Conservation (phyloP, 2,888 invertebrate species). For the Morpho helenor region DNA sequence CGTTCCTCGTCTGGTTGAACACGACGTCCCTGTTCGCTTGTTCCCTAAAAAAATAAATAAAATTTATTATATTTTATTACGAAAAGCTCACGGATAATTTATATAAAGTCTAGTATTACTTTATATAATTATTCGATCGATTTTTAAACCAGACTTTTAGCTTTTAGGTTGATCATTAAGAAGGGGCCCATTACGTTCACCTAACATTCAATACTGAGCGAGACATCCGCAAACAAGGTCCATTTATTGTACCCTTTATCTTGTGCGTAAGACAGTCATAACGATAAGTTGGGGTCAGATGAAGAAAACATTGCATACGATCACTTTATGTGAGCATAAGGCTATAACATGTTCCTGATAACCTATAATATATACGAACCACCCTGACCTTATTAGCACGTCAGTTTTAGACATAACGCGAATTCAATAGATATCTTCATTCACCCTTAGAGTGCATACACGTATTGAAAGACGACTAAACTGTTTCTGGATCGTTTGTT, state of each 20-base stretch:
- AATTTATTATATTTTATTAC: not conserved
- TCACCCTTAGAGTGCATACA: slow-evolving; percentile 6
- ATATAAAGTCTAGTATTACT: too few species aligned
- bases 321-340: slow-evolving; percentile 49
- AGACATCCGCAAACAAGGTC: slow-evolving; percentile 63
- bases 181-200: slow-evolving; percentile 35
- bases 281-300: slow-evolving; percentile 66
- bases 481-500: slow-evolving; percentile 40
- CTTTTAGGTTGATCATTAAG: not conserved
- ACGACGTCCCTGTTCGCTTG: slow-evolving; percentile 62
- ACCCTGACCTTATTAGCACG: slow-evolving; percentile 50
- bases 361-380: slow-evolving; percentile 47
- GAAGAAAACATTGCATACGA: slow-evolving; percentile 62
- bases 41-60: slow-evolving; percentile 46
- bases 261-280: slow-evolving; percentile 59
- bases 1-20: slow-evolving; percentile 70
- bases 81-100: too few species aligned
- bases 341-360: slow-evolving; percentile 62
- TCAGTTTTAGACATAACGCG: slow-evolving; percentile 39
- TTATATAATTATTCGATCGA: too few species aligned
- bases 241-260: slow-evolving; percentile 74
- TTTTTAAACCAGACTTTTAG: too few species aligned
- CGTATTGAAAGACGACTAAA: slow-evolving; percentile 27
- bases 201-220: slow-evolving; percentile 55
- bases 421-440: slow-evolving; percentile 24